phyloP scores from a whole-genome alignment of 2,797 vertebrate species.

The Lepilemur ruficaudatus region DNA sequence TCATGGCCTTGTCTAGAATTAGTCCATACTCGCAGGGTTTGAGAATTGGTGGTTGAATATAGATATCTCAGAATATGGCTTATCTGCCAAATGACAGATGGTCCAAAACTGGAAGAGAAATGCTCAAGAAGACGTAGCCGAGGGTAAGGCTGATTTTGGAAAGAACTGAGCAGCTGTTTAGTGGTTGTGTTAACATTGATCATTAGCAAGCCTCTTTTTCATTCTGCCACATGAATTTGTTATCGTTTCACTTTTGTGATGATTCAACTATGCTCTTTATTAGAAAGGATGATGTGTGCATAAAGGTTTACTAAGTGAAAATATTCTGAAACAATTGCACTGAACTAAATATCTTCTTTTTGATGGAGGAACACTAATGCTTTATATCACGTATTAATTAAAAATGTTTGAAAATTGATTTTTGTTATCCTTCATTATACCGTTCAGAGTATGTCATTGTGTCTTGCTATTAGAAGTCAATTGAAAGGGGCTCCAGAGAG shows the following conservation, averaged over 20 bases:
- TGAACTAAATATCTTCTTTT: background rate
- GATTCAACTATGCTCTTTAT: background rate
- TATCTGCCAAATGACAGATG: slow-evolving; percentile 55
- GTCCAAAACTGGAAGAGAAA: slow-evolving; percentile 39
- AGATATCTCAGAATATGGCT: slow-evolving; percentile 29
- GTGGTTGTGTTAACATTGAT: background rate
- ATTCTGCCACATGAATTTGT: slow-evolving; percentile 25
- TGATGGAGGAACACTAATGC: background rate
- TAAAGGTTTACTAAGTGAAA: background rate
- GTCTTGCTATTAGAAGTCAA: background rate
- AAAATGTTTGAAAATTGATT: background rate
- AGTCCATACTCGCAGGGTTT: background rate
- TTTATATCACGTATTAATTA: background rate
- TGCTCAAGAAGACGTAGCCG: background rate
- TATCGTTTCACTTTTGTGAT: slow-evolving; percentile 38
- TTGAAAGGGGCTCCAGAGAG: background rate
- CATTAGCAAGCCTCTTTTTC: slow-evolving; percentile 36
- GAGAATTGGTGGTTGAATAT: slow-evolving; percentile 24
- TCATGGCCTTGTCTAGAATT: slow-evolving; percentile 13
- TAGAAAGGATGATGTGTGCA: background rate
- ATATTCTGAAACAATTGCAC: background rate
- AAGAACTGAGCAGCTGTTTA: slow-evolving; percentile 45
- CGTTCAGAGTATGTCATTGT: background rate
- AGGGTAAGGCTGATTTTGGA: slow-evolving; percentile 13
- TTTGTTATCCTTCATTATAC: background rate